Conservation (phyloP, 2,797 vertebrate species). For the Pangasius macronema region DNA sequence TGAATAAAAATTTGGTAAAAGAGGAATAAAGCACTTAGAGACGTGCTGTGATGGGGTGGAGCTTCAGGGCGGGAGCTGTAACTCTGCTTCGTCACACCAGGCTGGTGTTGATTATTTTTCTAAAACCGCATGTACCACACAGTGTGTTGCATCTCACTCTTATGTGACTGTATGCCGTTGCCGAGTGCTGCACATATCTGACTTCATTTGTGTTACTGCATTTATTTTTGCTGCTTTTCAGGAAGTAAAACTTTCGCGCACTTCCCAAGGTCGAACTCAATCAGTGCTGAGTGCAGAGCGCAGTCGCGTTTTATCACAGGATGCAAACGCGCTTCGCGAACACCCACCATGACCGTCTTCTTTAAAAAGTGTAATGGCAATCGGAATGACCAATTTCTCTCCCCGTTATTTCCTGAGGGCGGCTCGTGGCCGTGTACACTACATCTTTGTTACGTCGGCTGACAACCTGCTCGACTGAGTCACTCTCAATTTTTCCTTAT, state of each 20-base stretch:
- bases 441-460: conserved; percentile 41
- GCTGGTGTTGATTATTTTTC: not conserved
- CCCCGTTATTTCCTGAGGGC: conserved; percentile 43
- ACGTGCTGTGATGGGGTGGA: not conserved
- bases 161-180: not conserved
- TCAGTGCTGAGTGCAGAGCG: not conserved
- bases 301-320: conserved; percentile 1
- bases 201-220: not conserved
- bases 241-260: conserved; percentile 10
- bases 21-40: not conserved
- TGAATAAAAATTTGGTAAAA: not conserved
- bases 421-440: conserved; percentile 23
- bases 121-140: not conserved
- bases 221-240: conserved; percentile 10
- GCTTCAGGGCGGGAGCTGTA: not conserved
- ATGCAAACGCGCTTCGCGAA: conserved; percentile 12
- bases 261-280: conserved; percentile 26
- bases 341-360: conserved; percentile 11
- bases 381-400: conserved; percentile 48
- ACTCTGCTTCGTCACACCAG: not conserved
- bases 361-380: conserved; percentile 23
- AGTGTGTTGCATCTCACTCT: too few relatives aligned
- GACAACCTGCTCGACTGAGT: conserved; percentile 48
- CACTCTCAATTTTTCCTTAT: conserved; percentile 53
- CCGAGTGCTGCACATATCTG: not conserved